Base-by-base conservation (phyloP, 2,888 invertebrate genomes). In the Spodoptera picta region DNA sequence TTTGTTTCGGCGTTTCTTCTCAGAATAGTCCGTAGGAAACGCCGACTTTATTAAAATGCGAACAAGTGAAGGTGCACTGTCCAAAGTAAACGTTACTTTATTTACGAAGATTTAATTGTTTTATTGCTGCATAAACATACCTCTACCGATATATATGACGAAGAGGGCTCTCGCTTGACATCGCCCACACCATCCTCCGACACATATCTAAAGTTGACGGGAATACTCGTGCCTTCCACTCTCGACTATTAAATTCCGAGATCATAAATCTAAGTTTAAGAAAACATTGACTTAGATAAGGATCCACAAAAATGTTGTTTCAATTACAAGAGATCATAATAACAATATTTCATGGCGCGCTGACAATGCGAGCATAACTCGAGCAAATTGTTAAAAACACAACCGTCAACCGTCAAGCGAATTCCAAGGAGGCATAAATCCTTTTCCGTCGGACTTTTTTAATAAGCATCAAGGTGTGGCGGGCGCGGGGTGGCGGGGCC, bases 391-490 rank as follows among this genome's bases (percentile, higher is more conserved):
- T 75, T 73, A 75, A 58, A 67, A 77, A 72, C 72, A 77, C 75
- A 75, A 73, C 68, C 55, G 56, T 62, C 71, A 75, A 69, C 64
- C 51, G 60, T 69, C 77, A 66, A 69, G 65, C 48, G 59, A 71
- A 72, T 65, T 61, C 60, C 71, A 75, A 77, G 77, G 73, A 69
- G 71, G 71, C 76, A 74, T 81, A 79, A 83, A 83, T 84, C 83
- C 81, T 83, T 83, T 84, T 73, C 70, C 73, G 77, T 73, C 64
- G 70, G 75, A 75, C 75, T 79, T 79, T 85, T 84, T 82, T 83
- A 85, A 83, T 85, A 85, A 81, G 83, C 76, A 72, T 74, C 73
- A 84, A 86, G 85, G 85, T 84, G 85, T 80, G 74, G 79, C 67
- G 80, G 69, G 70, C 66, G 70, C 23, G 59, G 60, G 62, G 48